Conservation (phyloP, 2,113 vertebrate genomes). For the Solea senegalensis region DNA sequence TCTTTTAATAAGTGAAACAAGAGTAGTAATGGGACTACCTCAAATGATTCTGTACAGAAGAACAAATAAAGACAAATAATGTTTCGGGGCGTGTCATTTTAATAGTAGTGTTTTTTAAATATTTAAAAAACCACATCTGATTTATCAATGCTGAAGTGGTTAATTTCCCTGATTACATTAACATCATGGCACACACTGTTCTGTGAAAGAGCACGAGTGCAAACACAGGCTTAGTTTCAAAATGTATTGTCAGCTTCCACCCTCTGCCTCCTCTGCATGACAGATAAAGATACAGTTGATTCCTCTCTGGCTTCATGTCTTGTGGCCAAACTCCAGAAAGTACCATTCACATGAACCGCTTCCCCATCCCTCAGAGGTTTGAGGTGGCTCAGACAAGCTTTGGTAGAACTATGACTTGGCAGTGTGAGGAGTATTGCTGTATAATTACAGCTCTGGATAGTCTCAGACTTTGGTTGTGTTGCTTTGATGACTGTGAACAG, state of each 20-base stretch:
- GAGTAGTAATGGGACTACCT: background rate
- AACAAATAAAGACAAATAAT: too few relatives aligned
- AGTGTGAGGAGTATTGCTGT: slow-evolving; percentile 14
- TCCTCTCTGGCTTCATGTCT: slow-evolving; percentile 43
- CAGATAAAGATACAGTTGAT: slow-evolving; percentile 8
- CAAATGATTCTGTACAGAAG: background rate
- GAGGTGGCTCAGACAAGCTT: slow-evolving; percentile 41
- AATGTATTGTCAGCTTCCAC: slow-evolving; percentile 31
- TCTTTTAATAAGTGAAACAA: too few relatives aligned
- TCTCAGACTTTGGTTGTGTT: slow-evolving; percentile 21
- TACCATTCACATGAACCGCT: slow-evolving; percentile 32
- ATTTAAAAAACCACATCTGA: background rate
- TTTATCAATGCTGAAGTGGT: background rate
- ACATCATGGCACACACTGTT: background rate
- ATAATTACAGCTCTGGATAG: slow-evolving; percentile 53
- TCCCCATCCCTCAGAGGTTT: slow-evolving; percentile 41
- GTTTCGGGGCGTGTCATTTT: background rate
- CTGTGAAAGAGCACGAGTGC: background rate
- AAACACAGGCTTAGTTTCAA: slow-evolving; percentile 19
- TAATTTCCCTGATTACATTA: background rate
- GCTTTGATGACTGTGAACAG: slow-evolving; percentile 55
- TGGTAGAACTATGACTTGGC: slow-evolving; percentile 58
- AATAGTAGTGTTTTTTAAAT: background rate
- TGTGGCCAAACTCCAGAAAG: slow-evolving; percentile 51
- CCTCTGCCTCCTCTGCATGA: slow-evolving; percentile 36